Conservation (phyloP, 2,888 invertebrate genomes). For the Philaethria dido region DNA sequence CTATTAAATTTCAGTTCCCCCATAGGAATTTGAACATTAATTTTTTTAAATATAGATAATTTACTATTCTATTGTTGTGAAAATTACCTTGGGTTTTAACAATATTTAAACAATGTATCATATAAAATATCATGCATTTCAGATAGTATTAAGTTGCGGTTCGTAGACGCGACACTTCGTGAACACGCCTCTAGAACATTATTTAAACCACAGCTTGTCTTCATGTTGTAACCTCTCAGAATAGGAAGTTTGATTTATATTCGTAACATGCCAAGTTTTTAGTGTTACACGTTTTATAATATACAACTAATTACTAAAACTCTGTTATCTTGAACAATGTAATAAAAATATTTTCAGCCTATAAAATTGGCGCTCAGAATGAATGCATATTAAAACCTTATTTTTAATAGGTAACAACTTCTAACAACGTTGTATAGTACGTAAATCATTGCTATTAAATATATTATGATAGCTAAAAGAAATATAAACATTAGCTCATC, state of each 20-base stretch:
- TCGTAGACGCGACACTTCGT: slow-evolving; percentile 52
- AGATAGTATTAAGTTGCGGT: slow-evolving; percentile 60
- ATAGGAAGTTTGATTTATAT: slow-evolving; percentile 26
- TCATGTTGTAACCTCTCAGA: slow-evolving; percentile 33
- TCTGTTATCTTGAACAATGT: too few species aligned
- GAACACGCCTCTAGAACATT: slow-evolving; percentile 42
- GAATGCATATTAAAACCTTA: too few species aligned
- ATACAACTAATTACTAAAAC: neutral
- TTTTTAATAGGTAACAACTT: too few species aligned
- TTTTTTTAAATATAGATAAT: too few species aligned
- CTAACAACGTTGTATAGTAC: too few species aligned
- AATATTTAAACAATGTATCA: neutral
- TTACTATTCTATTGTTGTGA: neutral
- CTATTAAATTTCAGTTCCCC: too few species aligned
- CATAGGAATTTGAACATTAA: too few species aligned
- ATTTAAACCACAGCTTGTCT: slow-evolving; percentile 44
- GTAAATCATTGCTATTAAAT: too few species aligned
- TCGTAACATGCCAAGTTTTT: slow-evolving; percentile 3
- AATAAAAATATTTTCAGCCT: too few species aligned
- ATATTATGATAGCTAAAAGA: too few species aligned
- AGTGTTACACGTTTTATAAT: neutral
- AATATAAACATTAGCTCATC: neutral
- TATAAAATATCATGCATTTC: slow-evolving; percentile 37
- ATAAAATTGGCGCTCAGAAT: too few species aligned
- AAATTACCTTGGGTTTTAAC: neutral